Evolutionary conservation across 2,797 vertebrate species (phyloP), one percentile per base, ranked within the genome.

Genomic region (Phoxinus dragarum): DNA sequence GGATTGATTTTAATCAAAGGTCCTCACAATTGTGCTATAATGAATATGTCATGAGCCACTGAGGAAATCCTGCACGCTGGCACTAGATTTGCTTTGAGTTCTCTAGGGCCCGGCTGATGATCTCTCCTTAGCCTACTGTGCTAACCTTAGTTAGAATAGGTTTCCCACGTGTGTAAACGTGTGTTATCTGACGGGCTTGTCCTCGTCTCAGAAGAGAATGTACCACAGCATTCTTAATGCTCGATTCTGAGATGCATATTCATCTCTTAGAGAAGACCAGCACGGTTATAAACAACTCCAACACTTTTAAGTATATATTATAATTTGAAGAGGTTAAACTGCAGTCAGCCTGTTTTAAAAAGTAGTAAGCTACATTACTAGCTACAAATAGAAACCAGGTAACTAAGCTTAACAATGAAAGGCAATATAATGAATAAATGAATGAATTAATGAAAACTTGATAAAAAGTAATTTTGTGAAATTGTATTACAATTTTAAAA

Each of bases 1-100:
- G 88, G 88, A 90, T 88, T 88, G 88, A 85, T 90, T 92, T 91
- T 93, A 90, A 94, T 93, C 89, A 93, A 89, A 87, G 88, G 84
- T 85, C 72, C 85, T 91, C 90, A 89, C 78, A 84, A 73, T 73
- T 54, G 66, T 16, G 80, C 83, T 85, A n/a, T 88, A 89, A 91
- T 92, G 84, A 91, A 90, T 89, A 56, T 82, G 61, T 69, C 19
- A 79, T 54, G 66, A 84, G 71, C 21, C n/a, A 34, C 78, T 49
- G 36, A 38, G 47, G 85, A 78, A 66, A 52, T 76, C 36, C 56
- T 80, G 68, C 69, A 72, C 36, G 23, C n/a, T 52, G 67, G 49
- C 17, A 44, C 38, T 74, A 44, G 56, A 68, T 49, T 27, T 44
- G 80, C 79, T 86, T 74, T 36, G 27, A 47, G 69, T 44, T 77